Conservation (phyloP, 2,113 vertebrate species). For the Brachionichthys hirsutus region DNA sequence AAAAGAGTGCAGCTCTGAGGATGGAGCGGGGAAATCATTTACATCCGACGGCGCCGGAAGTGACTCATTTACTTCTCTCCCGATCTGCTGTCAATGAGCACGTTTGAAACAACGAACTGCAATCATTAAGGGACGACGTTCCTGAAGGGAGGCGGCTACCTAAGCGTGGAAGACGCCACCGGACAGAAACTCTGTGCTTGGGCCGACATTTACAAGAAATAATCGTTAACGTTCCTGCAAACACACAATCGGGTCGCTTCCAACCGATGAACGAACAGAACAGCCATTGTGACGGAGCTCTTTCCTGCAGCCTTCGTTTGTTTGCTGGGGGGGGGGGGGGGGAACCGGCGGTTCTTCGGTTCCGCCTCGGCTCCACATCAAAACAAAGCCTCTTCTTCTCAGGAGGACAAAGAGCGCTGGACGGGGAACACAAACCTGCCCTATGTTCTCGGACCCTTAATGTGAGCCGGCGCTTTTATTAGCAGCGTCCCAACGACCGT, state of each 20-base stretch:
- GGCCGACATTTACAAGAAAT: conserved; percentile 40
- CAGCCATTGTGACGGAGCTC: conserved; percentile 48
- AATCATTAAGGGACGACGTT: too few relatives aligned
- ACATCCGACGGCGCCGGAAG: conserved; percentile 22
- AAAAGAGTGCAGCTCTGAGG: too few relatives aligned
- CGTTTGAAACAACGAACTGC: not conserved
- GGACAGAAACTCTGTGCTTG: conserved; percentile 28
- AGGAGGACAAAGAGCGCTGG: conserved; percentile 41
- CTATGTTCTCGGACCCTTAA: conserved; percentile 29
- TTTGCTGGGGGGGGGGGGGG: too few relatives aligned
- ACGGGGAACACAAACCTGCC: conserved; percentile 30
- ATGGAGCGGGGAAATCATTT: conserved; percentile 16
- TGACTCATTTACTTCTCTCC: conserved; percentile 42
- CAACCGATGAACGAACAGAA: conserved; percentile 36
- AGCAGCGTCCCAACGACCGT: conserved; percentile 6
- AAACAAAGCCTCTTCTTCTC: conserved; percentile 55
- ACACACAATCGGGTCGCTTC: conserved; percentile 30
- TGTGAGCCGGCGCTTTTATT: conserved; percentile 12
- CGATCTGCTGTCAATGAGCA: not conserved
- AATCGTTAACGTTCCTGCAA: conserved; percentile 55
- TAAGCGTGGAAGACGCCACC: not conserved
- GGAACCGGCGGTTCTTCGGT: conserved; percentile 55
- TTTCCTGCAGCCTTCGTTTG: conserved; percentile 44
- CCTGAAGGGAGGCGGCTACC: conserved; percentile 24
- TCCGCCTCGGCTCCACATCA: conserved; percentile 26